phyloP scores from a whole-genome alignment of 2,888 invertebrate species.

The Oligia latruncula region DNA sequence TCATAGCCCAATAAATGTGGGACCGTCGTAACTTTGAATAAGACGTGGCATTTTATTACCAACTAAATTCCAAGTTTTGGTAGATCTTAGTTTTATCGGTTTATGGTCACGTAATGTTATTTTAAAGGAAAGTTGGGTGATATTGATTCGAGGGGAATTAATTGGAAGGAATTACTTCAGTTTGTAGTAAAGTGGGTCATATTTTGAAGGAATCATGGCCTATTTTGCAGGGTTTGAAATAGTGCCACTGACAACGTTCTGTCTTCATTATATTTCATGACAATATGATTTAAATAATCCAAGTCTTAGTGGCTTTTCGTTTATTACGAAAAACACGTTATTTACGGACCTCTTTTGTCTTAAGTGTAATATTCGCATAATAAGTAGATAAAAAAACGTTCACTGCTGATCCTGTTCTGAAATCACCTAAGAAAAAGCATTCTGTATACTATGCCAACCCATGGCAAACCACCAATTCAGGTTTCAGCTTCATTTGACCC shows the following conservation, averaged over 20 bases:
- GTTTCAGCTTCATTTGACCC: background rate
- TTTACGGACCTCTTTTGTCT: background rate
- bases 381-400: background rate
- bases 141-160: constrained; percentile 29
- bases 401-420: background rate
- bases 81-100: constrained; percentile 42
- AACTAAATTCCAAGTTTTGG: constrained; percentile 44
- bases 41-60: constrained; percentile 46
- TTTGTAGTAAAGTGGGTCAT: constrained; percentile 27
- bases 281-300: background rate
- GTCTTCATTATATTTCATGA: constrained; percentile 2
- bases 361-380: background rate
- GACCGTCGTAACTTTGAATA: constrained; percentile 42
- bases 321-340: background rate
- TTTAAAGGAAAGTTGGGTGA: constrained; percentile 34
- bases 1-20: constrained; percentile 40
- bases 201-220: constrained; percentile 3
- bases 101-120: constrained; percentile 31
- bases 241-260: background rate
- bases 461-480: no score
- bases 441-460: background rate
- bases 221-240: constrained; percentile 3
- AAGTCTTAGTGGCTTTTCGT: background rate
- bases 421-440: background rate
- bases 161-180: constrained; percentile 4